These are phyloP conservation scores for Clarias pachynema DNA, from an alignment of 2,797 vertebrate genomes.

Conservation along the genomic window DNA sequence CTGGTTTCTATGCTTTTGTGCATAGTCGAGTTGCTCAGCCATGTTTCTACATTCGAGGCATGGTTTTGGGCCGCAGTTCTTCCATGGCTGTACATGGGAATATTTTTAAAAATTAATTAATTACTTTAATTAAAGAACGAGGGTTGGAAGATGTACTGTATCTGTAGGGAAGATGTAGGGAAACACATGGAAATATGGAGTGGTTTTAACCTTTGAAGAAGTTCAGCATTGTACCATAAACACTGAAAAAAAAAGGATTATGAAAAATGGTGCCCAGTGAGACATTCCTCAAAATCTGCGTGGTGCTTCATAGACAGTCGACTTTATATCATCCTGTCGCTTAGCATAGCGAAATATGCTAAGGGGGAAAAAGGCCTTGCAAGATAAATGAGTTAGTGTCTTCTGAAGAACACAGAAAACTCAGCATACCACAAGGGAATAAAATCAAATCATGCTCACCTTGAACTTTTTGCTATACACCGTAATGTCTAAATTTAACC, in stretches of 20 bases:
- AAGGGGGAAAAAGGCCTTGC: slow-evolving; percentile 63
- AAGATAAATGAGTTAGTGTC: slow-evolving; percentile 80
- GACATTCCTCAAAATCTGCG: slow-evolving; percentile 60
- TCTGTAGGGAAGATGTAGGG: slow-evolving; percentile 3
- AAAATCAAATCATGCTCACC: slow-evolving; percentile 77
- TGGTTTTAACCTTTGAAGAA: slow-evolving; percentile 60
- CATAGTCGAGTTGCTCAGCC: no score
- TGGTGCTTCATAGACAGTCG: slow-evolving; percentile 70
- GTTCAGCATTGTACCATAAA: slow-evolving; percentile 63
- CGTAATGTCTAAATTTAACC: slow-evolving; percentile 78
- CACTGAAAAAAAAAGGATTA: slow-evolving; percentile 60
- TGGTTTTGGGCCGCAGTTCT: no score
- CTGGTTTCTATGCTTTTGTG: no score
- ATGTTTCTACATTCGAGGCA: no score
- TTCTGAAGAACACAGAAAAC: slow-evolving; percentile 74
- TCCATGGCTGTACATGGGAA: no score
- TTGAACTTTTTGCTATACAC: slow-evolving; percentile 71
- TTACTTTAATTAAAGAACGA: background rate
- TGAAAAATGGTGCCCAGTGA: slow-evolving; percentile 74
- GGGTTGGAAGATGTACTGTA: background rate
- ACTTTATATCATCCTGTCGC: slow-evolving; percentile 75
- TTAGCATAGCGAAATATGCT: slow-evolving; percentile 75
- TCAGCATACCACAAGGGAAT: slow-evolving; percentile 74
- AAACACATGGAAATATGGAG: slow-evolving; percentile 31
- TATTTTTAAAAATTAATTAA: no score